Base-by-base conservation (phyloP, 1,140 invertebrate genomes). In the Thereuonema tuberculata region DNA sequence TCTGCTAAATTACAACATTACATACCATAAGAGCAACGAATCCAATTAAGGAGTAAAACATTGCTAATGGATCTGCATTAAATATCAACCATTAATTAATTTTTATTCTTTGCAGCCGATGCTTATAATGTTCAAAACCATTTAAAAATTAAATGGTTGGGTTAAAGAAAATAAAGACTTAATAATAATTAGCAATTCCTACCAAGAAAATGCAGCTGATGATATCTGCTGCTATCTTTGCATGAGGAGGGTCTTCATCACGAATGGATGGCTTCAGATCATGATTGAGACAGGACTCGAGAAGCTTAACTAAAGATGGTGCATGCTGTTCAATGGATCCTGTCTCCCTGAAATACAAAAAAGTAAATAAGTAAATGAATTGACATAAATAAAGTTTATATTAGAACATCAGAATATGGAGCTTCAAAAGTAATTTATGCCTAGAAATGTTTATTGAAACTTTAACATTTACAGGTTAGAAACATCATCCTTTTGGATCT, bases 141-240 rank as follows among this genome's bases (percentile, higher is more conserved):
- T n/a, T n/a, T n/a, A n/a, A n/a, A n/a, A n/a, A n/a, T n/a, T n/a
- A n/a, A n/a, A n/a, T n/a, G n/a, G n/a, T n/a, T n/a, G n/a, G n/a
- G n/a, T n/a, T n/a, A n/a, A n/a, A n/a, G n/a, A n/a, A n/a, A n/a
- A n/a, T 37, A 37, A 37, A 17, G 17, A 37, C 5, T 5, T 37
- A 17, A 37, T 37, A 9, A 17, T 37, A 9, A 37, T 9, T 37
- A 37, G 5, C 31, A 37, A 37, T 5, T 74, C 76, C 79, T 76
- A 94, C 90, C 76, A 93, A 76, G 75, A 96, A 94, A 71, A 96
- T 84, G 75, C 89, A 93, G 55, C 89, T 91, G 66, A 95, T 86
- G 54, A 95, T 82, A 77, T 95, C 93, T 50, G 87, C 88, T 5
- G 89, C 89, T 67, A 96, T 94, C 78, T 95, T 95, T 21, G 90